phyloP scores from a whole-genome alignment of 2,797 vertebrate genomes.

The Argyrosomus regius region DNA sequence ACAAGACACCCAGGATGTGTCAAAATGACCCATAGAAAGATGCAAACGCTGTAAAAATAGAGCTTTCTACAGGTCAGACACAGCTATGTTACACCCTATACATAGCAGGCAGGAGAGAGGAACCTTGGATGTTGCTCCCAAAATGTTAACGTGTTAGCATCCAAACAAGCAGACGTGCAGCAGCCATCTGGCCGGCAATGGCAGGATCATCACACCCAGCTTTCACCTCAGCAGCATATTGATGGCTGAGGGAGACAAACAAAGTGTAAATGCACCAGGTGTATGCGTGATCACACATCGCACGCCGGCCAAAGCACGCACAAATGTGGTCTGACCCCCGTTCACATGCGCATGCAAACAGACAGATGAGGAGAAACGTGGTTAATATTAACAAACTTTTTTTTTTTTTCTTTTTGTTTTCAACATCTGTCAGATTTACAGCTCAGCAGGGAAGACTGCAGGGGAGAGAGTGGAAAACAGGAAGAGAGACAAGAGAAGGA shows the following conservation, averaged over 20 bases:
- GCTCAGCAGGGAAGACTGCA: slow-evolving; percentile 35
- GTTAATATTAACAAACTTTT: slow-evolving; percentile 45
- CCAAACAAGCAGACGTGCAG: slow-evolving; percentile 48
- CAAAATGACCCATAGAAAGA: slow-evolving; percentile 47
- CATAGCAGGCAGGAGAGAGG: slow-evolving; percentile 11
- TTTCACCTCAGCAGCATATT: slow-evolving; percentile 68
- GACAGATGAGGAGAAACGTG: background rate
- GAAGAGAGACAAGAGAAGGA: slow-evolving; percentile 28
- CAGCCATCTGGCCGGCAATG: slow-evolving; percentile 61
- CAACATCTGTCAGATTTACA: slow-evolving; percentile 59
- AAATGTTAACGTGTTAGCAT: slow-evolving; percentile 61
- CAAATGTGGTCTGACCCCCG: background rate
- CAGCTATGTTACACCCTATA: slow-evolving; percentile 17
- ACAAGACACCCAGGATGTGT: slow-evolving; percentile 19
- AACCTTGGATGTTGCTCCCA: slow-evolving; percentile 25
- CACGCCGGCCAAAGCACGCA: slow-evolving; percentile 33
- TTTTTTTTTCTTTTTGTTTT: slow-evolving; percentile 29
- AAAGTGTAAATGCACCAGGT: slow-evolving; percentile 64
- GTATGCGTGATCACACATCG: slow-evolving; percentile 58
- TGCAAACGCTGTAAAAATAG: slow-evolving; percentile 25
- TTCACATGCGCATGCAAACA: background rate
- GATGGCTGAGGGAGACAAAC: slow-evolving; percentile 58
- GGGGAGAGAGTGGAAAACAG: slow-evolving; percentile 24
- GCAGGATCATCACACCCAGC: slow-evolving; percentile 61
- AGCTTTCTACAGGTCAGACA: slow-evolving; percentile 39